A percentile compares a stretch with the other conserved stretches of the same genome.
phyloP scores from a whole-genome alignment of 2,797 vertebrate genomes.

The Eurystomus glaucurus region DNA sequence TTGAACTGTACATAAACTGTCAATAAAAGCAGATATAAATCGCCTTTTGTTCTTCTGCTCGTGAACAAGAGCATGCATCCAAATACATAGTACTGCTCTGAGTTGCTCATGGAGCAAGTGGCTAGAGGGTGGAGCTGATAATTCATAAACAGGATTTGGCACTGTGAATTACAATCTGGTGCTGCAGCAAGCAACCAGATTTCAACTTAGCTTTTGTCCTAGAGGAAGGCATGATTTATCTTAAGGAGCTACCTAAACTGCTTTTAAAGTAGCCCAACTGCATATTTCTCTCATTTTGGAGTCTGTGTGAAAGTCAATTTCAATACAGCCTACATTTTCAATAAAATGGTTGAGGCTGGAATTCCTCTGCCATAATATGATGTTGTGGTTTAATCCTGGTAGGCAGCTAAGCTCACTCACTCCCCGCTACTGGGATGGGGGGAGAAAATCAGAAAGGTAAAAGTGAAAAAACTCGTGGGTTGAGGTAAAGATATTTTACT shows the following conservation, averaged over 20 bases:
- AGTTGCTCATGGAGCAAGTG: neutral
- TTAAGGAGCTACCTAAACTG: neutral
- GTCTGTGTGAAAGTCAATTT: neutral
- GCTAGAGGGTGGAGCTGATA: neutral
- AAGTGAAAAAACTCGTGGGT: neutral
- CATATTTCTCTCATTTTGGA: neutral
- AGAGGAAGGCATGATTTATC: neutral
- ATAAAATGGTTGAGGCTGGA: neutral
- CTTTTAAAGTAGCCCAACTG: neutral
- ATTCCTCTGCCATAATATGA: neutral
- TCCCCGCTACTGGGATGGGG: neutral
- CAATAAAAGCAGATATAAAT: neutral
- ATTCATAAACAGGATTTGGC: neutral
- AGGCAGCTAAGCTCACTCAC: neutral
- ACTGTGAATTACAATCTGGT: neutral
- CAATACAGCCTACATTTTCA: rapidly evolving
- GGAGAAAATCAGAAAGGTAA: neutral
- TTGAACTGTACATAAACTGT: neutral
- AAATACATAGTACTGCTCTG: neutral
- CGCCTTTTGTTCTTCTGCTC: rapidly evolving
- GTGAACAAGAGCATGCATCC: neutral
- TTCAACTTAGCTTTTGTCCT: neutral
- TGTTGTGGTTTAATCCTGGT: neutral
- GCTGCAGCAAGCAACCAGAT: neutral
- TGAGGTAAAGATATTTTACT: neutral